These are phyloP conservation scores for Danio rerio DNA, from an alignment of 2,113 vertebrate genomes.

Conservation along the genomic window GRCz12tu NC_133196.1:15128501-15129000, in stretches of 20 bases:
- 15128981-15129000: neutral
- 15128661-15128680: too few species aligned
- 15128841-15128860: neutral
- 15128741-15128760: neutral
- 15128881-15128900: neutral
- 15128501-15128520: too few species aligned
- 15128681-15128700: too few species aligned
- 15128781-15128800: neutral
- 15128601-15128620: too few species aligned
- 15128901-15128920: neutral
- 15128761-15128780: neutral
- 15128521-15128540: too few species aligned
- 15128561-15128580: too few species aligned
- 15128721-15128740: neutral
- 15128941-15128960: neutral
- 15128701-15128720: too few species aligned
- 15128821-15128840: neutral
- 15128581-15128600: too few species aligned
- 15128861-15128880: neutral
- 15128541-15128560: too few species aligned
- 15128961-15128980: neutral
- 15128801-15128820: slow-evolving; percentile 1
- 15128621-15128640: too few species aligned
- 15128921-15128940: neutral
- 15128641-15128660: too few species aligned